Evolutionary conservation across 2,113 vertebrate species (phyloP).

Genomic region (Macheiramphus alcinus): DNA sequence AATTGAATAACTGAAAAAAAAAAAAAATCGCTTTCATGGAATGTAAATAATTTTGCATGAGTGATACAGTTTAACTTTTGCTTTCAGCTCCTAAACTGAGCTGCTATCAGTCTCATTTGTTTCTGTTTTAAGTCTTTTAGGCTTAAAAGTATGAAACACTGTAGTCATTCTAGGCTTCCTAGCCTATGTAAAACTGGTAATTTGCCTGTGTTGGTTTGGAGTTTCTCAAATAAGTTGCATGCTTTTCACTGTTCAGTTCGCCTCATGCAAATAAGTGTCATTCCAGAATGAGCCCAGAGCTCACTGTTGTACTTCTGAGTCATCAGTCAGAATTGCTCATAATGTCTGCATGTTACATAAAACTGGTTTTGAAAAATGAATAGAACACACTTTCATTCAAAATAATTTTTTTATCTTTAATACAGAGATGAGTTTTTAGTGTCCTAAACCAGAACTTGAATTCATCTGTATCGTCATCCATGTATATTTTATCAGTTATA

Average conservation of each 20-base stretch:
- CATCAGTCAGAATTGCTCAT: background rate
- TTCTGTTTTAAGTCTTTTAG: background rate
- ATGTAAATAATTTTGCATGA: conserved; percentile 22
- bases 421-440: background rate
- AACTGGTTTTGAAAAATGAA: background rate
- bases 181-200: background rate
- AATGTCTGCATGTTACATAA: background rate
- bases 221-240: background rate
- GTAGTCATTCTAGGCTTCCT: background rate
- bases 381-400: background rate
- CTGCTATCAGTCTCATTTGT: background rate
- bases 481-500: background rate
- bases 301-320: background rate
- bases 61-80: conserved; percentile 32
- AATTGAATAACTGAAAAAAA: background rate
- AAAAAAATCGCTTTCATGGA: background rate
- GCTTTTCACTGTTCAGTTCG: background rate
- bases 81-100: background rate
- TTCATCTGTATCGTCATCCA: background rate
- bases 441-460: background rate
- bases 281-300: background rate
- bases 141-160: background rate
- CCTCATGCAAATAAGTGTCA: background rate
- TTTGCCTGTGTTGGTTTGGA: background rate
- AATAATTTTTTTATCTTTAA: background rate